phyloP scores from a whole-genome alignment of 2,888 invertebrate genomes.

The Sipunculus nudus region DNA sequence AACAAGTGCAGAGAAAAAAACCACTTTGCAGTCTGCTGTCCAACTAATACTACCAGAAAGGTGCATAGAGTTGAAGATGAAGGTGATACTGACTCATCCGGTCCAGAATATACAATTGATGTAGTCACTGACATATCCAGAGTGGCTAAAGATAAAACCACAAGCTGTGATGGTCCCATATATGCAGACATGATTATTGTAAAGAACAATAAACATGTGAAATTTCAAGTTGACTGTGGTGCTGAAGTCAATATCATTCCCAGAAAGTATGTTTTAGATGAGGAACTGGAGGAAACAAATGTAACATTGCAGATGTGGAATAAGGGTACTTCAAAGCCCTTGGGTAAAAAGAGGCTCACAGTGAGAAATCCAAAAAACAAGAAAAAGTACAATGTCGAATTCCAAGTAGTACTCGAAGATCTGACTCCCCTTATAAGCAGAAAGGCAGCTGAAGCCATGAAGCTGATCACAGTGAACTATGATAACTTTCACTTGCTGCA shows the following conservation, averaged over 20 bases:
- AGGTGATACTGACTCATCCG: no score
- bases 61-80: no score
- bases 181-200: no score
- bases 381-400: conserved; percentile 20
- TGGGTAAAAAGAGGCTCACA: background rate
- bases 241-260: conserved; percentile 18
- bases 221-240: conserved; percentile 24
- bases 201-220: background rate
- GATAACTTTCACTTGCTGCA: conserved; percentile 9
- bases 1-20: no score
- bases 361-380: conserved; percentile 13
- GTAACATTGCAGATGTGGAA: conserved; percentile 11
- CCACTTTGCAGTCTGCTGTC: no score
- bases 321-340: background rate
- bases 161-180: no score
- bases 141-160: no score
- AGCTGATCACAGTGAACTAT: conserved; percentile 15
- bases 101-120: no score
- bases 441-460: conserved; percentile 12
- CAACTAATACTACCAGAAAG: no score
- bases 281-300: background rate
- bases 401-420: conserved; percentile 15
- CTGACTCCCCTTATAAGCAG: conserved; percentile 14
- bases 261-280: conserved; percentile 1
- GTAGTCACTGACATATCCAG: no score